phyloP scores from a whole-genome alignment of 2,888 invertebrate genomes.

The Drosophila mayaguana region DNA sequence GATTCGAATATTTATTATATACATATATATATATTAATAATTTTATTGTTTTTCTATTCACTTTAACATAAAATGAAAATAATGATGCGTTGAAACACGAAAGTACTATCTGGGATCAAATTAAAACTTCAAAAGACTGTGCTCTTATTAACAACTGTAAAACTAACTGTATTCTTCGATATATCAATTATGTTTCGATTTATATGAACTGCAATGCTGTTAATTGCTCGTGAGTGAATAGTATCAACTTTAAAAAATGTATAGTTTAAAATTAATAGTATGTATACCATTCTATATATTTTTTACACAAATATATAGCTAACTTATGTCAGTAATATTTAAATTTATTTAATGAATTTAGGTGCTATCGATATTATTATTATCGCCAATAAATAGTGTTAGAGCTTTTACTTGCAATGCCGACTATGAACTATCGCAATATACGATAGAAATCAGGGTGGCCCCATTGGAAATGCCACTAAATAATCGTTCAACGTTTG shows the following conservation, averaged over 20 bases:
- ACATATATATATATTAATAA: not conserved
- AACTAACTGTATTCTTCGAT: conserved; percentile 5
- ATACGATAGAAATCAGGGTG: conserved; percentile 16
- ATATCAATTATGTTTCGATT: not conserved
- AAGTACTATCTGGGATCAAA: not conserved
- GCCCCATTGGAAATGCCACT: not conserved
- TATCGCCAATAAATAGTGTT: not conserved
- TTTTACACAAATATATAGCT: no score
- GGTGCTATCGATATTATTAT: not conserved
- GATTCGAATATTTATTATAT: not conserved
- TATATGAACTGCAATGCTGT: not conserved
- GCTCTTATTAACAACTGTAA: not conserved
- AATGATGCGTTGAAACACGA: no score
- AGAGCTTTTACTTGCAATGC: not conserved
- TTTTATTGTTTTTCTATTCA: not conserved
- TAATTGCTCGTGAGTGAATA: no score
- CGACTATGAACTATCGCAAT: not conserved
- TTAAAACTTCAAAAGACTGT: conserved; percentile 15
- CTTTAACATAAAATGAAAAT: not conserved
- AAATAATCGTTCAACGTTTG: not conserved
- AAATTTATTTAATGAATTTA: not conserved
- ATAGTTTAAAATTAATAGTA: not conserved
- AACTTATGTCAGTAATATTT: not conserved
- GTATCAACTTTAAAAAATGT: no score
- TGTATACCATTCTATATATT: no score